A percentile compares a stretch with the other conserved stretches of the same genome.
These are phyloP conservation scores for Rhopalosiphum nymphaeae DNA, from an alignment of 2,888 invertebrate species.

Conservation along the genomic window DNA sequence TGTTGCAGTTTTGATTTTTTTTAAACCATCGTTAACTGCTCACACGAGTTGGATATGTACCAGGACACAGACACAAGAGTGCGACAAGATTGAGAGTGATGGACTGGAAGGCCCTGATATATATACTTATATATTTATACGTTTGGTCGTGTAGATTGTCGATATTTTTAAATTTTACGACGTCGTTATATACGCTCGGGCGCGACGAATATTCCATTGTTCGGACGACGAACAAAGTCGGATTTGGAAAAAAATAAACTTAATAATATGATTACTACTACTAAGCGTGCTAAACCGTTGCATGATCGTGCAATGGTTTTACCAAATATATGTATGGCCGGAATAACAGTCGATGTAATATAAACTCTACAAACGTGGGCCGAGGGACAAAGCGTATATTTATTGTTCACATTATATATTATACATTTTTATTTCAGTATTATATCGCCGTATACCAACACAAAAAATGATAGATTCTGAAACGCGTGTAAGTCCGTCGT, in stretches of 20 bases:
- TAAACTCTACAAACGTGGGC: not conserved
- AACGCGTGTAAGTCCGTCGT: not conserved
- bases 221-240: not conserved
- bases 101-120: not conserved
- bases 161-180: constrained; percentile 2
- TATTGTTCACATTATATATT: not conserved
- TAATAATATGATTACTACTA: not conserved
- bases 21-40: not conserved
- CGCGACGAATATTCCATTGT: not conserved
- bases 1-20: not conserved
- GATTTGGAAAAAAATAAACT: not conserved
- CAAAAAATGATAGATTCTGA: not conserved
- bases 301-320: not conserved
- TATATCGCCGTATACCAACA: not conserved
- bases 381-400: not conserved
- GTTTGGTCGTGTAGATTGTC: not conserved
- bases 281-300: not conserved
- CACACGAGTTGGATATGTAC: not conserved
- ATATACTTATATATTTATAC: not conserved
- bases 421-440: not conserved
- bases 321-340: not conserved
- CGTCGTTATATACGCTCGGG: not conserved
- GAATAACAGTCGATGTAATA: not conserved
- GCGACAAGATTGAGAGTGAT: not conserved
- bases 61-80: not conserved